Evolutionary conservation across 2,797 vertebrate genomes (phyloP).

Genomic region (Parambassis ranga): DNA sequence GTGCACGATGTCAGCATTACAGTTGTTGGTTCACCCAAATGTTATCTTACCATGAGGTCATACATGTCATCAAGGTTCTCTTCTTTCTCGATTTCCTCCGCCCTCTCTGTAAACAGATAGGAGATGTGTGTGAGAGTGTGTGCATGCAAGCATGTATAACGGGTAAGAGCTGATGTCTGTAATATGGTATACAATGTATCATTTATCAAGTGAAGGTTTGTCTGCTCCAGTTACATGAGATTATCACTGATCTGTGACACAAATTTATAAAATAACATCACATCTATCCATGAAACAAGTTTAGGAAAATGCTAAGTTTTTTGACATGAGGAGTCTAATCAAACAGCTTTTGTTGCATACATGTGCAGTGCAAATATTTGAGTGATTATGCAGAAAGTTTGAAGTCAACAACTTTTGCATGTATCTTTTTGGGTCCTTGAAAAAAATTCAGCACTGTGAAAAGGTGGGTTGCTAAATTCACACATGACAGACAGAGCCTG

Average conservation of each 20-base stretch:
- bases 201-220: constrained; percentile 13
- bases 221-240: constrained; percentile 20
- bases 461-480: too few relatives aligned
- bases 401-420: too few relatives aligned
- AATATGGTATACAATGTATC: constrained; percentile 14
- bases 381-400: too few relatives aligned
- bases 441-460: too few relatives aligned
- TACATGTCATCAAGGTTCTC: constrained; percentile 74
- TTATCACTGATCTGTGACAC: background rate
- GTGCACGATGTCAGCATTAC: background rate
- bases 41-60: constrained; percentile 83
- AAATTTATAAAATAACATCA: background rate
- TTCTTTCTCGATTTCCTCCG: constrained; percentile 70
- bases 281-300: too few relatives aligned
- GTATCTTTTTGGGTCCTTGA: too few relatives aligned
- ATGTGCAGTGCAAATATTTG: too few relatives aligned
- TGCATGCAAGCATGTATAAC: background rate
- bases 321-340: too few relatives aligned
- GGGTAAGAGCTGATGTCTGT: constrained; percentile 1
- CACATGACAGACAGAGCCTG: too few relatives aligned
- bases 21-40: background rate
- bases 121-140: background rate
- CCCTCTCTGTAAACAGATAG: constrained; percentile 64
- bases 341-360: too few relatives aligned
- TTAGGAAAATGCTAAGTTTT: too few relatives aligned